Percentiles rank a stretch among this genome's conserved stretches.
phyloP scores from a whole-genome alignment of 2,113 vertebrate species.

The Perognathus longimembris region DNA sequence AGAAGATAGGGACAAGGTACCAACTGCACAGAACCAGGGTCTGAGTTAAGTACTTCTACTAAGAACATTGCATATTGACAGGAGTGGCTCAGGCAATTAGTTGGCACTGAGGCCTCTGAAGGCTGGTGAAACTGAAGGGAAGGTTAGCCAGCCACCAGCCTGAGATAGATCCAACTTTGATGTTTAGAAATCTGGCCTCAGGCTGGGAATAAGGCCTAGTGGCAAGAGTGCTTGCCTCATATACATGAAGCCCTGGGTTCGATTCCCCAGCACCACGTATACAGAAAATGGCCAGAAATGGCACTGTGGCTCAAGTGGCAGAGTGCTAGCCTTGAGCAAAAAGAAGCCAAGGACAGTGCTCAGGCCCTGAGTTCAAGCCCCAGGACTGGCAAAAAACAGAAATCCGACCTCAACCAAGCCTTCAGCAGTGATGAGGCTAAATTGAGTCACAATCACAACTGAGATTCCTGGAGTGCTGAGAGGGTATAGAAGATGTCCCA shows the following conservation, averaged over 20 bases:
- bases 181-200: neutral
- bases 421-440: neutral
- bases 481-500: neutral
- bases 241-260: too few relatives aligned
- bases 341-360: too few relatives aligned
- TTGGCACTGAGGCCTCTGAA: neutral
- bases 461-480: neutral
- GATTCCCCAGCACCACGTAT: too few relatives aligned
- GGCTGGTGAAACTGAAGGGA: neutral
- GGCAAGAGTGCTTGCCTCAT: too few relatives aligned
- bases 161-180: neutral
- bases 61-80: neutral
- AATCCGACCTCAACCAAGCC: neutral
- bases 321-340: too few relatives aligned
- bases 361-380: too few relatives aligned
- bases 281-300: too few relatives aligned
- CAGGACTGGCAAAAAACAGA: too few relatives aligned
- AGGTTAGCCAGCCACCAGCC: neutral
- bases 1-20: too few relatives aligned
- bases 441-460: accelerated
- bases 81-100: neutral
- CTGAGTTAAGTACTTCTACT: neutral
- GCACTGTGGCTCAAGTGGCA: too few relatives aligned
- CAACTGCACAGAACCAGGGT: too few relatives aligned
- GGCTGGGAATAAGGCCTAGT: too few relatives aligned